Evolutionary conservation across 2,113 vertebrate species (phyloP).

Genomic region (Fulmarus glacialis): DNA sequence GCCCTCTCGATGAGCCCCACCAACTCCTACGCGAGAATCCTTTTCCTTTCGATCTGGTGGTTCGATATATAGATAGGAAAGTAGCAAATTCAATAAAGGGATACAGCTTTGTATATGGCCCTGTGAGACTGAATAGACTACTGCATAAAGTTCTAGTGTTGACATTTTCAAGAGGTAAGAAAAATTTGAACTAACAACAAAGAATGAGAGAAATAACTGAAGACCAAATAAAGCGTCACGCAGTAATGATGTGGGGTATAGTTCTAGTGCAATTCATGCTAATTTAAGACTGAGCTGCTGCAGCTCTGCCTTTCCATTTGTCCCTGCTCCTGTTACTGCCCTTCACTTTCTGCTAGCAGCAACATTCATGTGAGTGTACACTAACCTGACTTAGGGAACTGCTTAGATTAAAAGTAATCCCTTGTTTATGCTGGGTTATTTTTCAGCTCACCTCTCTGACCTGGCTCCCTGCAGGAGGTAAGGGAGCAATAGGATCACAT

Average conservation of each 20-base stretch:
- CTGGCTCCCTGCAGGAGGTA: neutral
- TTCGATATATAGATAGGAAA: neutral
- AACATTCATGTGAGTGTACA: neutral
- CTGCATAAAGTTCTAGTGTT: neutral
- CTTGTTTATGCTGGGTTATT: neutral
- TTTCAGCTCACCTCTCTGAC: neutral
- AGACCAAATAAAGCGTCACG: neutral
- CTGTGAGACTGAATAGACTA: neutral
- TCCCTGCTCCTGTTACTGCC: neutral
- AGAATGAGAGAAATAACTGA: neutral
- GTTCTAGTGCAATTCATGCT: neutral
- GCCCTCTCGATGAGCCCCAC: no score
- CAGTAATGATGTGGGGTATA: neutral
- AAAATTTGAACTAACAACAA: neutral
- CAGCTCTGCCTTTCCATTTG: neutral
- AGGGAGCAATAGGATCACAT: neutral
- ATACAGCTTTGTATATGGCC: neutral
- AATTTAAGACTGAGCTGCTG: neutral
- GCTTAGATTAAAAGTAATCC: neutral
- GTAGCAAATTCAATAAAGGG: neutral
- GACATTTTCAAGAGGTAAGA: neutral
- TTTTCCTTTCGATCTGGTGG: no score
- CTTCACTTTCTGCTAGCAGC: neutral
- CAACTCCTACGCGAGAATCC: no score
- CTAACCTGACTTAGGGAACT: neutral